phyloP scores from a whole-genome alignment of 2,888 invertebrate species.

The Flexamia atlantica region DNA sequence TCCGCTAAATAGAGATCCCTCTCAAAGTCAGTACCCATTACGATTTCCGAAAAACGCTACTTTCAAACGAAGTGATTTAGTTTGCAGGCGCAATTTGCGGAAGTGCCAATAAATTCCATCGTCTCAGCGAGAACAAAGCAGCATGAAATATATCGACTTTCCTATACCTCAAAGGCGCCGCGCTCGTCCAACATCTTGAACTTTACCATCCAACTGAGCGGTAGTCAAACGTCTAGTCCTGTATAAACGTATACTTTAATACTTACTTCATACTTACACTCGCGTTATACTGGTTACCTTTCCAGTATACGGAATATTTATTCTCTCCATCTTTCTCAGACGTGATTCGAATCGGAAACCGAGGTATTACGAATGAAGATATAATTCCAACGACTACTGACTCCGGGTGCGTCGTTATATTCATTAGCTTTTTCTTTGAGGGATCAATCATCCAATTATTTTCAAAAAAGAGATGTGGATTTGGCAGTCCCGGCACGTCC shows the following conservation, averaged over 20 bases:
- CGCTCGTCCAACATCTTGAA: background rate
- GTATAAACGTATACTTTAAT: background rate
- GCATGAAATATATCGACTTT: background rate
- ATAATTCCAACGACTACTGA: conserved; percentile 10
- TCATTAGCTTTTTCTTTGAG: conserved; percentile 57
- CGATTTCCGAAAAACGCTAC: too few relatives aligned
- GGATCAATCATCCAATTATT: conserved; percentile 67
- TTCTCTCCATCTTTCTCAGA: background rate
- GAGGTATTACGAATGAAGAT: conserved; percentile 24
- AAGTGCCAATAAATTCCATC: background rate
- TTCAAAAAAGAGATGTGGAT: conserved; percentile 52
- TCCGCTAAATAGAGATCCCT: too few relatives aligned
- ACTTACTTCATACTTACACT: too few relatives aligned
- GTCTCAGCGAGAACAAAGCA: background rate
- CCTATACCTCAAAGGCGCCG: conserved; percentile 9
- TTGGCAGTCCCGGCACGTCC: conserved; percentile 55
- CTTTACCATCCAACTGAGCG: conserved; percentile 9
- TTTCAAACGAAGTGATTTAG: too few relatives aligned
- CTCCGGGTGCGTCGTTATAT: conserved; percentile 30
- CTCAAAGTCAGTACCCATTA: too few relatives aligned
- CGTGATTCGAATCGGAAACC: conserved; percentile 28
- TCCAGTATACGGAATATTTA: background rate
- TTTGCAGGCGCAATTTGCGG: background rate
- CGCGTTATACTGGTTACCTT: conserved; percentile 1
- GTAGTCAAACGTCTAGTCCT: background rate